Evolutionary conservation across 2,797 vertebrate genomes (phyloP), one percentile per base, ranked within the genome.

Genomic region (Phrynocephalus guinanensis): DNA sequence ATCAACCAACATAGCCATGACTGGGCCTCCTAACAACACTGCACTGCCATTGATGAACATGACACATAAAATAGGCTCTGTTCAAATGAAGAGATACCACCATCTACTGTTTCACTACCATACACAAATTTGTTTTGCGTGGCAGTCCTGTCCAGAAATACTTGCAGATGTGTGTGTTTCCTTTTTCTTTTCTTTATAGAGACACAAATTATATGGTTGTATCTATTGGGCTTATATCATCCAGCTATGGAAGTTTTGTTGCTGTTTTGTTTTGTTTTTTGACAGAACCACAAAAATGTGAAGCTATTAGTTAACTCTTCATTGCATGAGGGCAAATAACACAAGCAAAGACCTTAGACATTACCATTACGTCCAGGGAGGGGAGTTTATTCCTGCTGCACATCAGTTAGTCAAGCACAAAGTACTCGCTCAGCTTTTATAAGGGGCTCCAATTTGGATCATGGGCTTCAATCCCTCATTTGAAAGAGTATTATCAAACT

Each of bases 181-280:
- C 56, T n/a, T 0, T 79, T 87, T 90, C n/a, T 9, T 87, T 73
- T 76, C 82, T 86, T 48, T 73, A 67, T 80, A 86, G 83, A 88
- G 28, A 0, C 44, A 5, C 5, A 20, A 6, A 81, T 83, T 91
- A 1, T 89, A 88, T 79, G 22, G 9, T 72, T 6, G 0, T 85
- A 72, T 87, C n/a, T 28, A 48, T 79, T 75, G 77, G 38, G 18
- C 1, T 50, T 75, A 28, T 72, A 22, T 50, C 85, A 16, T 50
- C 48, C 33, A 28, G 50, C 71, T 85, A 78, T 1, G 33, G 13
- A 4, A 22, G n/a, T 28, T n/a, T 82, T 30, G 5, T 73, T 73
- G 20, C 26, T 76, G 28, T 52, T 38, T 88, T 26, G 5, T 73
- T 87, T 7, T 56, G 52, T 56, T 87, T 83, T 56, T 89, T 85